Conservation (phyloP, 2,797 vertebrate genomes). For the Sparidentex hasta region DNA sequence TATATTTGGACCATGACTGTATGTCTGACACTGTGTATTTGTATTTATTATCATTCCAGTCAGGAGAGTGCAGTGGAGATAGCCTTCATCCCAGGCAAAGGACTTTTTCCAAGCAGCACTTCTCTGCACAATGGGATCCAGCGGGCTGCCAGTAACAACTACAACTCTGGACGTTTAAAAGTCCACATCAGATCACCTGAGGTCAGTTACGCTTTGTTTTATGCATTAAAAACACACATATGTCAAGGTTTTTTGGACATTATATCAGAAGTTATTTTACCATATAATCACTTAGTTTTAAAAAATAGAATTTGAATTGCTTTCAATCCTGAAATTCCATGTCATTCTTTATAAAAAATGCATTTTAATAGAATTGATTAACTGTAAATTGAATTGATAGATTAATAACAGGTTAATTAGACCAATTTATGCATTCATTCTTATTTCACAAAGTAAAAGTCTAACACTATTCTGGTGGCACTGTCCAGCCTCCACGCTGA, state of each 20-base stretch:
- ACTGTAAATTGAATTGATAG: background rate
- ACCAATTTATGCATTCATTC: background rate
- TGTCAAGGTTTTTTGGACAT: background rate
- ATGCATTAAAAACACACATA: background rate
- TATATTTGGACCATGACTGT: background rate
- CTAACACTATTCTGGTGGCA: background rate
- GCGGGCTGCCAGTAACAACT: conserved; percentile 83
- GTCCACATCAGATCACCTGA: conserved; percentile 90
- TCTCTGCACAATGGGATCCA: conserved; percentile 85
- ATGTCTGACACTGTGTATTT: background rate
- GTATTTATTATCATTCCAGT: conserved; percentile 69
- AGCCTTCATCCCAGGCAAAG: conserved; percentile 92
- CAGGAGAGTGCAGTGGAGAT: conserved; percentile 88
- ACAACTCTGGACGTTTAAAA: conserved; percentile 87
- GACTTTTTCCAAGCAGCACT: conserved; percentile 82
- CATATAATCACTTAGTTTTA: too few relatives aligned
- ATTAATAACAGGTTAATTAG: background rate
- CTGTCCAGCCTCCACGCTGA: background rate
- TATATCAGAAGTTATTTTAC: background rate
- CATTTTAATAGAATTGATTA: too few relatives aligned
- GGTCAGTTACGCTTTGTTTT: conserved; percentile 74
- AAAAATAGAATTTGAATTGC: too few relatives aligned
- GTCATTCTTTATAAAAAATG: too few relatives aligned
- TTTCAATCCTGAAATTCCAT: too few relatives aligned
- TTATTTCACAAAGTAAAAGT: background rate